Evolutionary conservation across 2,888 invertebrate species (phyloP).

Genomic region (Blastobasis adustella): DNA sequence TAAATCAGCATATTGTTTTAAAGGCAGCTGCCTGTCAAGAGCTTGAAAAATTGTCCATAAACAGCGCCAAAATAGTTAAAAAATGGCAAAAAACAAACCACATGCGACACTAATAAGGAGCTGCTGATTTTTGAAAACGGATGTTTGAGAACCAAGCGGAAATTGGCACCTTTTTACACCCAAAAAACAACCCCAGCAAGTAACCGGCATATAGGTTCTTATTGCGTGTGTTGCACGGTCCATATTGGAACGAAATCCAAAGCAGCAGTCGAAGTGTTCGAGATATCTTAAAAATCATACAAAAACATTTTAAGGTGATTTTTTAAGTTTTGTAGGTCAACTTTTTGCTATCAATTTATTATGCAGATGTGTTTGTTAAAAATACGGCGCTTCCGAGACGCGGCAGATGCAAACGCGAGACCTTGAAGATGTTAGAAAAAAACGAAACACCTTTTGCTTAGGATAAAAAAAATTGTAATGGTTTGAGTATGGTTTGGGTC

Average conservation of each 20-base stretch:
- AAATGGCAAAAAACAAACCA: slow-evolving; percentile 54
- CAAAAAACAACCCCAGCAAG: slow-evolving; percentile 14
- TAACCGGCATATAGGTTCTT: no score
- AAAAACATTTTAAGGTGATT: slow-evolving; percentile 22
- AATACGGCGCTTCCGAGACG: slow-evolving; percentile 47
- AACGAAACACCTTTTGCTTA: slow-evolving; percentile 60
- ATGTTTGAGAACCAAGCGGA: slow-evolving; percentile 61
- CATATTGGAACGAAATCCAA: no score
- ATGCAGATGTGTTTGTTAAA: slow-evolving; percentile 67
- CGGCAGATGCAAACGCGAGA: slow-evolving; percentile 58
- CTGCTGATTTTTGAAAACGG: slow-evolving; percentile 67
- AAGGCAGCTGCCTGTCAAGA: slow-evolving; percentile 50
- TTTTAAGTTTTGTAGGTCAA: slow-evolving; percentile 66
- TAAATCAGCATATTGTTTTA: background rate
- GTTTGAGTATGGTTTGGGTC: slow-evolving; percentile 1
- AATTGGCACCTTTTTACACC: slow-evolving; percentile 66
- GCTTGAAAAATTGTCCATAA: slow-evolving; percentile 53
- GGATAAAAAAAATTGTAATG: slow-evolving; percentile 8
- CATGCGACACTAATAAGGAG: slow-evolving; percentile 63
- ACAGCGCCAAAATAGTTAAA: slow-evolving; percentile 46
- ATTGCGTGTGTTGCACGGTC: no score
- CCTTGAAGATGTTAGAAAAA: slow-evolving; percentile 62
- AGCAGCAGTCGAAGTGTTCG: background rate
- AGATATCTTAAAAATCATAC: background rate
- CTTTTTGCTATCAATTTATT: slow-evolving; percentile 68